Evolutionary conservation across 2,797 vertebrate genomes (phyloP), one percentile per base, ranked within the genome.

Genomic region (Graptemys geographica): DNA sequence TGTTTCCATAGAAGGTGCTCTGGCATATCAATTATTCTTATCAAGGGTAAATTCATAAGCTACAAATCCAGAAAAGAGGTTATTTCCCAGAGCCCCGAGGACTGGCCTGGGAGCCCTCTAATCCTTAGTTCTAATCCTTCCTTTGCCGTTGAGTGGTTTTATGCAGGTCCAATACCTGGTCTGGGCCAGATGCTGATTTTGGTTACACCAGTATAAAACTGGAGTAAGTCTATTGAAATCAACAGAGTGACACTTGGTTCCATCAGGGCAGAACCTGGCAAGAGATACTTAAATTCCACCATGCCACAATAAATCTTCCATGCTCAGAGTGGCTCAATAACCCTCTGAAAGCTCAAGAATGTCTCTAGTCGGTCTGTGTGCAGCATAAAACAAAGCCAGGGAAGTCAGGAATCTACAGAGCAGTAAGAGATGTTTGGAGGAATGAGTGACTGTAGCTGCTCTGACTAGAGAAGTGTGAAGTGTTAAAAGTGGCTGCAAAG

Each of bases 281-380:
- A 95, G 86, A 95, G 78, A 91, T 23, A 51, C 86, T 25, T 72
- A 87, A 69, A 93, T 96, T 95, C 92, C 96, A 95, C 28, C 0
- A 0, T 47, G 81, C 93, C 95, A 87, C 85, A 86, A 28, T 88
- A 88, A 84, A 55, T 59, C 69, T 86, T 83, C 10, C 15, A 41
- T 55, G 44, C 57, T 83, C 65, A 0, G 0, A 84, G 90, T 81
- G 94, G 93, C 44, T 92, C 2, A 49, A 87, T 82, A 91, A 94
- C 55, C 57, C 52, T 81, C 89, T 95, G 93, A 90, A 95, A 96
- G 72, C 31, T 74, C 2, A 33, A 11, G 16, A 19, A 74, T 52
- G 92, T 90, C 55, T 81, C 87, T 81, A 8, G 0, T 51, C 41
- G 31, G 27, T 23, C 44, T 57, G 11, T 6, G 56, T 57, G 56